Conservation (phyloP, 2,113 vertebrate species). For the Lanius ludovicianus region DNA sequence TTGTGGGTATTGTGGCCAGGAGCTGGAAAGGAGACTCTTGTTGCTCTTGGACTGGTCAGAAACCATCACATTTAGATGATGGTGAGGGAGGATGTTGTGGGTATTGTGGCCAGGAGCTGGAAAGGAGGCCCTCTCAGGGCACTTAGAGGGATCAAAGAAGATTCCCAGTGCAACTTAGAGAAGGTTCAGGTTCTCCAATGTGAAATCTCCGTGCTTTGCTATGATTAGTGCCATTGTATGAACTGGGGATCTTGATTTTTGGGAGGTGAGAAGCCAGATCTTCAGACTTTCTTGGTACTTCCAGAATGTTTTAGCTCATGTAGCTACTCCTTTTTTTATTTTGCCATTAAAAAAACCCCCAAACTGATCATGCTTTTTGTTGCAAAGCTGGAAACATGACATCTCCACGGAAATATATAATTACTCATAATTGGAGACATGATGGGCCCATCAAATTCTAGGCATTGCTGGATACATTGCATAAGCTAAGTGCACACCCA, state of each 20-base stretch:
- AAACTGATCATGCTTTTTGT: not conserved
- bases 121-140: not conserved
- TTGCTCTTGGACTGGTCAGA: not conserved
- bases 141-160: not conserved
- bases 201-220: not conserved
- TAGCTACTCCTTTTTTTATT: not conserved
- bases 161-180: not conserved
- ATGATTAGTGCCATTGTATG: not conserved
- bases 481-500: not conserved
- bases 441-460: not conserved
- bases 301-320: not conserved
- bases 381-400: not conserved
- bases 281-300: not conserved
- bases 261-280: not conserved
- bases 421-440: not conserved
- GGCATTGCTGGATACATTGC: not conserved
- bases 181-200: not conserved
- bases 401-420: not conserved
- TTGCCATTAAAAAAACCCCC: fast-evolving
- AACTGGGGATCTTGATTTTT: not conserved
- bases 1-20: not conserved
- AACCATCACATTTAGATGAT: not conserved
- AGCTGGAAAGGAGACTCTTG: not conserved
- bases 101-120: not conserved
- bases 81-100: not conserved